Evolutionary conservation across 2,888 invertebrate species (phyloP).

Genomic region (Diadegma fenestrale): DNA sequence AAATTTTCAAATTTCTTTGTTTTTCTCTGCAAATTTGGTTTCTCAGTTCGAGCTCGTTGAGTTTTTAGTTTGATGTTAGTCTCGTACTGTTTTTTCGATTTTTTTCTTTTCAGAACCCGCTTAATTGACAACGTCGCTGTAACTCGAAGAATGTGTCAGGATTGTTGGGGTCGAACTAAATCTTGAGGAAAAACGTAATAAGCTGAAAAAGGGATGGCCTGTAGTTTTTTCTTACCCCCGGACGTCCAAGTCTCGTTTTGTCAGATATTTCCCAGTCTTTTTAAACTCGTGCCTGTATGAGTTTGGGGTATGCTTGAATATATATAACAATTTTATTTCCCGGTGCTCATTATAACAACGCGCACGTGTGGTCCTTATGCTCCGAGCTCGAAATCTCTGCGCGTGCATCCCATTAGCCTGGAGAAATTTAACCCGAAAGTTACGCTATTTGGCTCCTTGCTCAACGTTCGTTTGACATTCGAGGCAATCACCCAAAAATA

Average conservation of each 20-base stretch:
- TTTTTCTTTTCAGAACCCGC: neutral
- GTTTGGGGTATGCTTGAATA: slow-evolving; percentile 74
- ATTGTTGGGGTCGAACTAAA: slow-evolving; percentile 69
- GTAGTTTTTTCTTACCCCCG: slow-evolving; percentile 33
- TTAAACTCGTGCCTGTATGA: slow-evolving; percentile 42
- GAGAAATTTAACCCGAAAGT: slow-evolving; percentile 68
- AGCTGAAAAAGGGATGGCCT: slow-evolving; percentile 33
- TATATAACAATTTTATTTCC: slow-evolving; percentile 77
- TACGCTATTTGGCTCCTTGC: slow-evolving; percentile 11
- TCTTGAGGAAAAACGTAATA: slow-evolving; percentile 61
- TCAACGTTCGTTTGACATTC: slow-evolving; percentile 51
- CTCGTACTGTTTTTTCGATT: neutral
- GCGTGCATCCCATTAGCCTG: slow-evolving; percentile 83
- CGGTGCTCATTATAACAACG: slow-evolving; percentile 65
- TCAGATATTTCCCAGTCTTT: slow-evolving; percentile 29
- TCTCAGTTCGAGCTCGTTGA: too few species aligned
- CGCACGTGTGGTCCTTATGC: slow-evolving; percentile 84
- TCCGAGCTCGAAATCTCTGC: slow-evolving; percentile 64
- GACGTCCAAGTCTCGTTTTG: slow-evolving; percentile 12
- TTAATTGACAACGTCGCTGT: slow-evolving; percentile 82
- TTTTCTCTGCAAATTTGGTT: too few species aligned
- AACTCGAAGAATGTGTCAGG: slow-evolving; percentile 83
- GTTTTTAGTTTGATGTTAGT: neutral
- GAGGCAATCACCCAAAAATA: slow-evolving; percentile 53
- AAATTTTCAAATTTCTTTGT: too few species aligned